These are phyloP conservation scores for Metopia argyrocephala DNA, from an alignment of 2,888 invertebrate species.

Conservation along the genomic window DNA sequence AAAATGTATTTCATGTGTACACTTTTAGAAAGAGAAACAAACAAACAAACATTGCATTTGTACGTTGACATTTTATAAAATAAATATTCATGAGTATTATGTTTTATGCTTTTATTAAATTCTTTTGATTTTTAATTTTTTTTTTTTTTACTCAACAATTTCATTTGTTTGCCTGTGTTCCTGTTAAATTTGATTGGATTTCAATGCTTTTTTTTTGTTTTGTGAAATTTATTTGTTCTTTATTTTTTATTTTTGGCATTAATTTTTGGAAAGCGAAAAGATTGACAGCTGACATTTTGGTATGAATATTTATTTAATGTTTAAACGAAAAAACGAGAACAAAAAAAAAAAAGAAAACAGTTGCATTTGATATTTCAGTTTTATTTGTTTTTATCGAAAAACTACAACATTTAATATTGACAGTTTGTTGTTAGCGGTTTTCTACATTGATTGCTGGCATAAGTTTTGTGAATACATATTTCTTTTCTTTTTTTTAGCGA, in stretches of 20 bases:
- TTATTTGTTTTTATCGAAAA: constrained; percentile 42
- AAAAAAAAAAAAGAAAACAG: not conserved
- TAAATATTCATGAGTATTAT: constrained; percentile 60
- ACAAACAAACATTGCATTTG: not conserved
- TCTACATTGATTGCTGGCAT: not conserved
- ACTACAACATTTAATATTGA: constrained; percentile 46
- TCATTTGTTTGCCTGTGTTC: not conserved
- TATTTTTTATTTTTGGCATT: constrained; percentile 19
- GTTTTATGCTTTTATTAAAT: constrained; percentile 33
- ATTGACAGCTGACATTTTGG: constrained; percentile 65
- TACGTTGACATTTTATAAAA: constrained; percentile 17
- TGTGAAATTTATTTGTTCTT: constrained; percentile 8
- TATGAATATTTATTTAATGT: constrained; percentile 63
- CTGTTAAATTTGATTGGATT: constrained; percentile 49
- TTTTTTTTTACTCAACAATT: constrained; percentile 3
- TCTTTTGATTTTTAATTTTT: not conserved
- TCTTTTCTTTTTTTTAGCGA: too few relatives aligned
- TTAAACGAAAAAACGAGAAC: constrained; percentile 22
- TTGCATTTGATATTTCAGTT: constrained; percentile 12
- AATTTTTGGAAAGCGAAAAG: constrained; percentile 59
- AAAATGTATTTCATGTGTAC: constrained; percentile 20
- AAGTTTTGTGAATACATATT: constrained; percentile 34
- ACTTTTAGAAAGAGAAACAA: constrained; percentile 1
- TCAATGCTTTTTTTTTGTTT: constrained; percentile 6
- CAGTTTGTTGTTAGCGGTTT: constrained; percentile 40